phyloP scores from a whole-genome alignment of 1,140 invertebrate species.

The Rhizoglyphus robini region DNA sequence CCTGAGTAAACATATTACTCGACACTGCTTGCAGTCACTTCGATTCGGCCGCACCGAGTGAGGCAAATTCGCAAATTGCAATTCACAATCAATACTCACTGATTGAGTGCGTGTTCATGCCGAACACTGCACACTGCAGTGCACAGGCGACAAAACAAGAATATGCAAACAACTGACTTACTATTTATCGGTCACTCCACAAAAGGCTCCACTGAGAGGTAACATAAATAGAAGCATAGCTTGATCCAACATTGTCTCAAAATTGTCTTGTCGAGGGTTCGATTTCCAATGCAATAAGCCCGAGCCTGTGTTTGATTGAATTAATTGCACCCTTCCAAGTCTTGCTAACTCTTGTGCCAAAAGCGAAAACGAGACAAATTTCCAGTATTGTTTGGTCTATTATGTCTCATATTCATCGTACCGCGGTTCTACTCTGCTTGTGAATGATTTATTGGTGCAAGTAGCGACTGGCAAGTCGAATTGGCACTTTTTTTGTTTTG shows the following conservation, averaged over 20 bases:
- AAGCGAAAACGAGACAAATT: too few species aligned
- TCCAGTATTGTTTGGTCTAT: too few species aligned
- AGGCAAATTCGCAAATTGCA: too few species aligned
- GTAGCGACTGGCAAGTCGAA: too few species aligned
- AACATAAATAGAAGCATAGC: constrained; percentile 1
- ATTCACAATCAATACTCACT: too few species aligned
- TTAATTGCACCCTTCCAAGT: not conserved
- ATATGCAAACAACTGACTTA: not conserved
- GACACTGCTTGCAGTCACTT: not conserved
- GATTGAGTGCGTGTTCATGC: not conserved
- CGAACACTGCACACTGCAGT: not conserved
- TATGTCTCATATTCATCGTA: too few species aligned
- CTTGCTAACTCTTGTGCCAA: too few species aligned
- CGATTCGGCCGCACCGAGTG: not conserved
- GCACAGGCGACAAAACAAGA: constrained; percentile 1
- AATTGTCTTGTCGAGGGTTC: not conserved
- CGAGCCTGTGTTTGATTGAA: not conserved
- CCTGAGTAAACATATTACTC: constrained; percentile 5
- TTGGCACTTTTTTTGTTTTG: too few species aligned
- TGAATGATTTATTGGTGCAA: too few species aligned
- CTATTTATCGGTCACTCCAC: not conserved
- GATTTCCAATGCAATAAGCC: not conserved
- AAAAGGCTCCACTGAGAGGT: not conserved
- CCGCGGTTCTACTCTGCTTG: too few species aligned
- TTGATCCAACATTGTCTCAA: not conserved